Conservation (phyloP, 2,888 invertebrate species). For the Parascotia fuliginaria region DNA sequence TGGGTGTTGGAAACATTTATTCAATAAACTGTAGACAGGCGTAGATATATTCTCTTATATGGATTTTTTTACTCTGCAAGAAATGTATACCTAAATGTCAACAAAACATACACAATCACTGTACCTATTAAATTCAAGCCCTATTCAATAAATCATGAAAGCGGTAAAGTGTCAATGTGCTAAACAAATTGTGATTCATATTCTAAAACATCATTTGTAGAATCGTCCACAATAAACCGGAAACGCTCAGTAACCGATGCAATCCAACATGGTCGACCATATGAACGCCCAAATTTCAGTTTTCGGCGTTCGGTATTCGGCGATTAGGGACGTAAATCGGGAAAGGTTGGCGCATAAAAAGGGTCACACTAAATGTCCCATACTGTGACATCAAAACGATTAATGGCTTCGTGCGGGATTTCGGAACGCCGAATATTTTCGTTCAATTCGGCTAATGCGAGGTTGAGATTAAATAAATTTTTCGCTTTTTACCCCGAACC, state of each 20-base stretch:
- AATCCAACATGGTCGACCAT: conserved; percentile 58
- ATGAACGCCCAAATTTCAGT: conserved; percentile 63
- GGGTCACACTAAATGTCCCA: conserved; percentile 85
- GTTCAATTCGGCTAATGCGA: conserved; percentile 73
- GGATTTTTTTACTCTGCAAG: no score
- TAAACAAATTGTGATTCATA: conserved; percentile 38
- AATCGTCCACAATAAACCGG: conserved; percentile 44
- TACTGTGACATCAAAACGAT: conserved; percentile 84
- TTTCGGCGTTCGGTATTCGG: conserved; percentile 63
- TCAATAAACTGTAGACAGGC: neutral
- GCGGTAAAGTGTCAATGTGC: conserved; percentile 18
- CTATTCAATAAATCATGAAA: conserved; percentile 8
- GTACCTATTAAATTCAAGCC: neutral
- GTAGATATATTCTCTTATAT: no score
- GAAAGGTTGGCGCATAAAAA: conserved; percentile 74
- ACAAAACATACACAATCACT: neutral
- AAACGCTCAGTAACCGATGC: conserved; percentile 53
- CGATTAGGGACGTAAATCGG: conserved; percentile 75
- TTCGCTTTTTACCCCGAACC: conserved; percentile 53
- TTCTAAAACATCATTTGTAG: conserved; percentile 50
- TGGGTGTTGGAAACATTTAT: neutral
- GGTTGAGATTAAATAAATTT: conserved; percentile 65
- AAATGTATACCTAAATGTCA: neutral
- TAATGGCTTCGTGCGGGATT: conserved; percentile 76
- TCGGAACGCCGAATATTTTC: conserved; percentile 75